Conservation (phyloP, 2,113 vertebrate species). For the Neodontobutis hainanensis region DNA sequence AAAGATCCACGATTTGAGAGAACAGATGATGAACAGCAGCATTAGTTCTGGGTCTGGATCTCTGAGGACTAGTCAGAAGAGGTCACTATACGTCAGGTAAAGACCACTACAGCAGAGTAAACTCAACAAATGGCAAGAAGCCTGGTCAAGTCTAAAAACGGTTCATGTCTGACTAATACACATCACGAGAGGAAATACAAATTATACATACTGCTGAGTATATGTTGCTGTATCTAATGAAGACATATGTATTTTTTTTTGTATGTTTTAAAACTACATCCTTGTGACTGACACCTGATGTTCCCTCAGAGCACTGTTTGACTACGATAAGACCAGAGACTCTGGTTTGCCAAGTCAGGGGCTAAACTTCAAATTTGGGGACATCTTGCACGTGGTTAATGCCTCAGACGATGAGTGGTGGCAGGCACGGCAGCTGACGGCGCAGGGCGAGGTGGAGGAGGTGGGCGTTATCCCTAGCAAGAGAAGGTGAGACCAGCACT, state of each 20-base stretch:
- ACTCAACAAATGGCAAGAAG: too few species aligned
- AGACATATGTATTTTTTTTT: too few species aligned
- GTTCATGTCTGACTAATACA: background rate
- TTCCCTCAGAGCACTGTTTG: conserved; percentile 89
- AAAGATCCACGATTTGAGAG: conserved; percentile 95
- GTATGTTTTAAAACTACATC: too few species aligned
- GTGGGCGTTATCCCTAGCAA: conserved; percentile 98
- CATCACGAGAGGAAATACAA: too few species aligned
- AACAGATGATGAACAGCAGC: conserved; percentile 99
- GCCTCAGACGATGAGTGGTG: conserved; percentile 98
- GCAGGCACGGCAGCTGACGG: conserved; percentile 91
- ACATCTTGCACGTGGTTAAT: conserved; percentile 97
- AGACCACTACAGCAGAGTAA: conserved; percentile 6
- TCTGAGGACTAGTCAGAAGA: conserved; percentile 93
- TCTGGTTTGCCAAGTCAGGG: conserved; percentile 97
- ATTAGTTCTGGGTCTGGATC: conserved; percentile 96
- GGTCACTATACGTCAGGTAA: conserved; percentile 95
- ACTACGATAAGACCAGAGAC: conserved; percentile 96
- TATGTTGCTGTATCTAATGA: too few species aligned
- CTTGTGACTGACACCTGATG: too few species aligned
- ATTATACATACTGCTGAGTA: too few species aligned
- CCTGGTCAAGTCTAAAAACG: too few species aligned
- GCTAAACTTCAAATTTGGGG: conserved; percentile 93
- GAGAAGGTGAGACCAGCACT: conserved; percentile 81
- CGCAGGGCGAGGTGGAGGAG: conserved; percentile 92